Evolutionary conservation across 2,113 vertebrate species (phyloP), one percentile per base, ranked within the genome.

Genomic region (Sigmodon hispidus): DNA sequence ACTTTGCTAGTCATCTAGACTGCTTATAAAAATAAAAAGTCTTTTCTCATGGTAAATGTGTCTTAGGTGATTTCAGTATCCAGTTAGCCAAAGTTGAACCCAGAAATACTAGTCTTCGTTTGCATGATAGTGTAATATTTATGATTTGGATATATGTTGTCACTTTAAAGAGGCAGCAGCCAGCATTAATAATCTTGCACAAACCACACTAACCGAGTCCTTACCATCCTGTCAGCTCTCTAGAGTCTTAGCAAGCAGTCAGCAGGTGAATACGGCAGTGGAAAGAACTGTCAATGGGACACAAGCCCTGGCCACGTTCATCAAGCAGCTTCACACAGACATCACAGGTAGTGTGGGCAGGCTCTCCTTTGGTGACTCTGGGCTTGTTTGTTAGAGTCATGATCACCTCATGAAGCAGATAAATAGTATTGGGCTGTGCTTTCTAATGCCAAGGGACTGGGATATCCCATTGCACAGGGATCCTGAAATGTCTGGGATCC

Each of bases 301-400:
- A 93, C 96, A 96, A 94, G 96, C 97, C 57, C 96, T 99, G 85
- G 94, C 98, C 89, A 95, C 94, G 10, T 98, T 98, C 94, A 98
- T 99, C 76, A 89, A 94, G 61, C 97, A 91, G 55, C 96, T 99
- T 45, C 98, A 98, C 52, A 93, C 95, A 84, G 95, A 61, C n/a
- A 97, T 99, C 87, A 98, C 98, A 98, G 98, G 99, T 99, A 98
- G 76, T 3, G 31, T 52, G 31, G 2, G 24, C 45, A 1, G 88
- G 87, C 43, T 86, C 86, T 89, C 22, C 80, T 40, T 59, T 72
- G 40, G 91, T 65, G 8, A 0, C 0, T 36, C 9, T 70, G 40
- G 36, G 21, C 31, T 95, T 59, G 16, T 16, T 72, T 81, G 67
- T 48, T 24, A 90, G 70, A 52, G 59, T 59, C 9, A 40, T 1